Base-by-base conservation (phyloP, 2,888 invertebrate species). In the Entomobrya multifasciata region DNA sequence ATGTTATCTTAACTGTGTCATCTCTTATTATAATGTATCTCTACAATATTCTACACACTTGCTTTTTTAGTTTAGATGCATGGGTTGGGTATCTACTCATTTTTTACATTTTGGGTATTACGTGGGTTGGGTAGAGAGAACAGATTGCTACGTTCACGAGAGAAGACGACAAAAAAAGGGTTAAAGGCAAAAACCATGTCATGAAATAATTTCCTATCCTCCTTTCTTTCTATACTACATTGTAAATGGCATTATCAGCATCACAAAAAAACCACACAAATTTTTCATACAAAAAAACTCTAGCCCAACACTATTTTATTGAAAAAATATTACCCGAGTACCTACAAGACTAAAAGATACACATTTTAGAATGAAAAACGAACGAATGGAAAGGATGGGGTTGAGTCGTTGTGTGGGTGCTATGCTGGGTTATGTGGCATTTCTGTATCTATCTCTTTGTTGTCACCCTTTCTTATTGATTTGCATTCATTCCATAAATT, bases 41-140 rank as follows among this genome's bases (percentile, higher is more conserved):
- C 62, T 65, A 41, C 20, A 17, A 20, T 36, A 36, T 41, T 6
- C 3, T 20, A 22, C 65, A 65, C 10, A 41, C n/a, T 36, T 41
- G 8, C 41, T 22, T 65, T 41, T 65, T 65, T 65, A 41, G n/a
- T 65, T 20, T 65, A 27, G 10, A 15, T 76, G 76, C 76, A 70
- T 79, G 78, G 78, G 78, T 27, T 79, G 78, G 78, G 78, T 79
- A 78, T 78, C 41, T 44, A 4, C 27, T 65, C 41, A 25, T 78
- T 78, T 78, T n/a, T 20, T 78, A 79, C 62, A 47, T 79, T 62
- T 79, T 47, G 78, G 78, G 62, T 79, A 62, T 65, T 79, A 57
- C 62, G 78, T 79, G 78, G 78, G 78, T 49, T 76, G 76, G 57
- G 55, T 55, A 55, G 30, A 76, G 49, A 57, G 57, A 57, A 70